phyloP scores from a whole-genome alignment of 2,797 vertebrate species.

The Gobionotothen gibberifrons region DNA sequence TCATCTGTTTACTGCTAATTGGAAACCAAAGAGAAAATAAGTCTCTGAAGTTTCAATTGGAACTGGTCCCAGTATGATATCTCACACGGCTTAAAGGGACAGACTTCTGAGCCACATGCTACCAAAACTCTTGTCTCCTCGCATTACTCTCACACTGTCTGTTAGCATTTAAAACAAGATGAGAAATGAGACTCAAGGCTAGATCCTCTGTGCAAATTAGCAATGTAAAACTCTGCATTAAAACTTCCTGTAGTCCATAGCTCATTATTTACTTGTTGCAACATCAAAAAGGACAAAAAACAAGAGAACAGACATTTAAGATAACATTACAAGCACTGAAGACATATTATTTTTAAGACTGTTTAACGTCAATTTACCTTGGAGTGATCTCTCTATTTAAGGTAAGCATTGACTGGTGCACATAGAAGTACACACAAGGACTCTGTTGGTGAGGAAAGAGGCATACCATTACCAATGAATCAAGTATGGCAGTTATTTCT shows the following conservation, averaged over 20 bases:
- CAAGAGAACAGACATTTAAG: too few relatives aligned
- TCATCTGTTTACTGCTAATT: conserved; percentile 76
- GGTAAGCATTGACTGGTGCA: too few relatives aligned
- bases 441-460: too few relatives aligned
- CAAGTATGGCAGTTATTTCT: too few relatives aligned
- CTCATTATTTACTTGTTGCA: conserved; percentile 6
- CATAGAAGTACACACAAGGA: too few relatives aligned
- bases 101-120: conserved; percentile 63
- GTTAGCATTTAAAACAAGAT: conserved; percentile 18
- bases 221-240: conserved; percentile 7
- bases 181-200: conserved; percentile 12
- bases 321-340: too few relatives aligned
- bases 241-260: background rate
- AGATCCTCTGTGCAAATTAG: conserved; percentile 22
- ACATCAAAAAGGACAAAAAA: too few relatives aligned
- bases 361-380: too few relatives aligned
- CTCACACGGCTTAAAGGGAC: conserved; percentile 66
- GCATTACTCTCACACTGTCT: conserved; percentile 48
- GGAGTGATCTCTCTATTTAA: too few relatives aligned
- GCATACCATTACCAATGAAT: too few relatives aligned
- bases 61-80: conserved; percentile 69
- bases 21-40: conserved; percentile 76
- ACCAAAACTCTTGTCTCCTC: conserved; percentile 57
- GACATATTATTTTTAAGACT: too few relatives aligned
- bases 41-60: conserved; percentile 77